Percentiles rank a stretch among this genome's conserved stretches.
phyloP scores from a whole-genome alignment of 1,140 invertebrate genomes.

The Zaprionus kolodkinae region DNA sequence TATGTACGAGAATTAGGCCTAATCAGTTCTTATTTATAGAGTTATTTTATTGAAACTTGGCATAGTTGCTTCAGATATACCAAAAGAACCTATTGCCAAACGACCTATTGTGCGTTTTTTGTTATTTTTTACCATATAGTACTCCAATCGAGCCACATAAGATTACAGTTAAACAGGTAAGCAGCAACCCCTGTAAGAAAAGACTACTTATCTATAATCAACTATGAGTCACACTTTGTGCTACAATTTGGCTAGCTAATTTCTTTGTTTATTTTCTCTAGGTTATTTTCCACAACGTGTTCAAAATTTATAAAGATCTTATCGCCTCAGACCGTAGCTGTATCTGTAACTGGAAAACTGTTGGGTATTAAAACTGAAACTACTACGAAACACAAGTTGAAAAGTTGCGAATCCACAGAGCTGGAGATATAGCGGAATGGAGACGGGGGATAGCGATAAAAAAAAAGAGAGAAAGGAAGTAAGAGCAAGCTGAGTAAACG shows the following conservation, averaged over 20 bases:
- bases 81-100: too few relatives aligned
- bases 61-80: too few relatives aligned
- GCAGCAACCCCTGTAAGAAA: too few relatives aligned
- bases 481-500: background rate
- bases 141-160: background rate
- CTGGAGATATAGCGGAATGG: background rate
- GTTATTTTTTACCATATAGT: too few relatives aligned
- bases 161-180: background rate
- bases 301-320: slow-evolving; percentile 21
- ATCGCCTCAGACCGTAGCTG: background rate
- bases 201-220: background rate
- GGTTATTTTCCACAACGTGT: slow-evolving; percentile 28
- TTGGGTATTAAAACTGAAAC: background rate
- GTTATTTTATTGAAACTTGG: too few relatives aligned
- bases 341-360: background rate
- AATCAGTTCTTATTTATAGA: too few relatives aligned
- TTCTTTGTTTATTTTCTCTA: background rate
- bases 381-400: background rate
- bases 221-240: slow-evolving; percentile 7
- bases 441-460: background rate
- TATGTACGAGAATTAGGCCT: too few relatives aligned
- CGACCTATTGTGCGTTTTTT: too few relatives aligned
- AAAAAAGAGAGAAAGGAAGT: background rate
- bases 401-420: background rate
- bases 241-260: slow-evolving; percentile 4